These are phyloP conservation scores for Beris chalybata DNA, from an alignment of 2,888 invertebrate species.

Conservation along the genomic window DNA sequence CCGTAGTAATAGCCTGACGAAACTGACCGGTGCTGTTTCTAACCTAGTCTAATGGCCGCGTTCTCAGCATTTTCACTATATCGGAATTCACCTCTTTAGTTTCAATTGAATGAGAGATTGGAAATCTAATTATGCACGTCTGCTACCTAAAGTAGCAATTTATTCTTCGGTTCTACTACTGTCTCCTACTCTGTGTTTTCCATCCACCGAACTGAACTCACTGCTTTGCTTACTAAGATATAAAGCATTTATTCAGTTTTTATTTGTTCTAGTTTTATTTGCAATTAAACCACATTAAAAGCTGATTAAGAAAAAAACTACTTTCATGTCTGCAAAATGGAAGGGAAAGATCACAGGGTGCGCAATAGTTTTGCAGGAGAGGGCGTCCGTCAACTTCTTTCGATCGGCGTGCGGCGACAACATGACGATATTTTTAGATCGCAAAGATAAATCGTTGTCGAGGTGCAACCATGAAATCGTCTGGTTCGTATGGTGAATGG, in stretches of 20 bases:
- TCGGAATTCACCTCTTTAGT: too few relatives aligned
- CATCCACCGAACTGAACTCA: too few relatives aligned
- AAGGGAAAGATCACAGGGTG: not conserved
- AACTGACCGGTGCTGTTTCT: too few relatives aligned
- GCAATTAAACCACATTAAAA: conserved; percentile 20
- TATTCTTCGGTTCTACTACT: too few relatives aligned
- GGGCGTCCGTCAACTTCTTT: not conserved
- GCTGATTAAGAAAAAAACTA: conserved; percentile 22
- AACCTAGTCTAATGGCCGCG: too few relatives aligned
- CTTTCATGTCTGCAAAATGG: conserved; percentile 4
- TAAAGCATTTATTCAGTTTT: not conserved
- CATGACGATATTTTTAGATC: conserved; percentile 2
- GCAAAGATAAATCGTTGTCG: not conserved
- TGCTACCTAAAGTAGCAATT: too few relatives aligned
- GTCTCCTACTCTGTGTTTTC: too few relatives aligned
- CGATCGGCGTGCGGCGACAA: not conserved
- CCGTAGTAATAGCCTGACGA: too few relatives aligned
- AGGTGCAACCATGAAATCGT: not conserved
- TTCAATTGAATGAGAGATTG: too few relatives aligned
- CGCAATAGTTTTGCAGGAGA: not conserved
- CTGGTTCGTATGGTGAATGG: not conserved
- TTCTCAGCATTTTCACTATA: too few relatives aligned
- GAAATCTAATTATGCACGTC: too few relatives aligned
- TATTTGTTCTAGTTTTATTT: conserved; percentile 18
- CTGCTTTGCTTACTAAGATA: not conserved